Evolutionary conservation across 2,113 vertebrate genomes (phyloP).

Genomic region (Oncorhynchus clarkii): DNA sequence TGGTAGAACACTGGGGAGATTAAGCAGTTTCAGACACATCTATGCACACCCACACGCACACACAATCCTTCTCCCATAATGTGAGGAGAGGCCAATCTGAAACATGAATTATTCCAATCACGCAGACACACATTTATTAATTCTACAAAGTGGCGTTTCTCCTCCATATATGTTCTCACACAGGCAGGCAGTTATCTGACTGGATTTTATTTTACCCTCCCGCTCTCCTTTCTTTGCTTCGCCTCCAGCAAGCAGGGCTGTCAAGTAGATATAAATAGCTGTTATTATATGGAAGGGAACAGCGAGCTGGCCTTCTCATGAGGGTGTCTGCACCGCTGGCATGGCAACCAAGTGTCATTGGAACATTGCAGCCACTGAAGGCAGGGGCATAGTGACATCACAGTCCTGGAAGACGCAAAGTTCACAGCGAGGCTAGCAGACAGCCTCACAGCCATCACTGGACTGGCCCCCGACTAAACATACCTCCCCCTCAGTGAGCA

Average conservation of each 20-base stretch:
- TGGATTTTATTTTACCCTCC: conserved; percentile 46
- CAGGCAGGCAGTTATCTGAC: conserved; percentile 33
- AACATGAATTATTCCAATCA: conserved; percentile 10
- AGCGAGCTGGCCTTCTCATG: conserved; percentile 59
- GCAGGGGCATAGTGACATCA: conserved; percentile 45
- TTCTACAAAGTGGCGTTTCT: conserved; percentile 24
- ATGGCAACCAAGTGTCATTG: conserved; percentile 56
- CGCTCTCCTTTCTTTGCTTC: conserved; percentile 18
- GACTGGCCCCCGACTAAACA: background rate
- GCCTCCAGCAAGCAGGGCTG: conserved; percentile 48
- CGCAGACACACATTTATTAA: conserved; percentile 20
- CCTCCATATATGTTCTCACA: conserved; percentile 9
- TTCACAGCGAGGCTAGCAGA: conserved; percentile 48
- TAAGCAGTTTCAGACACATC: background rate
- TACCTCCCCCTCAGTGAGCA: background rate
- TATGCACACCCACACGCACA: background rate
- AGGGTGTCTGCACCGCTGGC: conserved; percentile 59
- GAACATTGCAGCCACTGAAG: conserved; percentile 36
- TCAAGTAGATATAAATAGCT: conserved; percentile 69
- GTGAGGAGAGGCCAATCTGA: conserved; percentile 12
- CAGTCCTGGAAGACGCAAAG: conserved; percentile 29
- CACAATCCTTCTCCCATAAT: background rate
- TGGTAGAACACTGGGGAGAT: background rate
- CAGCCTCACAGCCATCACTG: background rate
- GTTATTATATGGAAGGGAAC: conserved; percentile 65